Evolutionary conservation across 2,113 vertebrate genomes (phyloP).

Genomic region (rat (Rattus norvegicus)): GRCr8 NC_086020.1:113655501-113656000

Average conservation of each 20-base stretch:
- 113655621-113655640: background rate
- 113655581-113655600: background rate
- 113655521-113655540: background rate
- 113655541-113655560: no score
- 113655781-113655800: background rate
- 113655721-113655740: background rate
- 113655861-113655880: background rate
- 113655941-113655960: background rate
- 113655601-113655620: conserved; percentile 4
- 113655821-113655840: background rate
- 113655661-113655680: background rate
- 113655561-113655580: background rate
- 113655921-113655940: background rate
- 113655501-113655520: background rate
- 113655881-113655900: background rate
- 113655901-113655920: background rate
- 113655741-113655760: background rate
- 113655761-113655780: background rate
- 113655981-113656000: no score
- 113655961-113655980: conserved; percentile 18
- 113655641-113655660: background rate
- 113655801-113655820: background rate
- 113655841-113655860: background rate
- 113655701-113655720: background rate
- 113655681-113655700: background rate